Evolutionary conservation across 1,140 invertebrate species (phyloP), one percentile per base, ranked within the genome.

Genomic region (Heliconius congener): DNA sequence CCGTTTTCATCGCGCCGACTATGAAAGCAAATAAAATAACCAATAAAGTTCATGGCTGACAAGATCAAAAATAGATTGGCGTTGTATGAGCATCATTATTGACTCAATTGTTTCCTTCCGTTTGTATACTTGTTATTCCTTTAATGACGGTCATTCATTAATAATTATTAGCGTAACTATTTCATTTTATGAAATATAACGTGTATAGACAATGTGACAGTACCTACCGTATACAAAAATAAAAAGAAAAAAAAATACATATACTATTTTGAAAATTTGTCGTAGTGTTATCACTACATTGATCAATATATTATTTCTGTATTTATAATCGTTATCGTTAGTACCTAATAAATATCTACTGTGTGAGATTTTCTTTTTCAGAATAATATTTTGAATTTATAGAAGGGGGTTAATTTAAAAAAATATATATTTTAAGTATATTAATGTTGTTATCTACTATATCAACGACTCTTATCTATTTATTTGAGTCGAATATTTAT

Each of bases 81-180:
- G 80, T 23, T 57, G 19, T 72, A 74, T 78, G 78, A 57, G 73
- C 77, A 55, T 75, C 57, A 73, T 89, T 85, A 91, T 91, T 90
- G 87, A 85, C 70, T 86, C 89, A 91, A 91, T 91, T 93, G 91
- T 87, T 90, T 90, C 88, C 89, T 91, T 93, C 91, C 91, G 89
- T 82, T 86, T 76, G 74, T 76, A 18, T 80, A 80, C 42, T 87
- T 84, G 71, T 82, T 84, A 86, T 88, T 87, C 82, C 80, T 83
- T 86, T 80, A 71, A 74, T 78, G 30, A 46, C 42, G 23, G 66
- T 71, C 71, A 37, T 42, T 72, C 71, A 72, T 72, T 72, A 72
- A 42, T 39, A 72, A 19, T 72, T 72, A 72, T 72, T 72, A 72
- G 60, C 23, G 23, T 66, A 66, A 66, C 4, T 66, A 30, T 66